These are phyloP conservation scores for Metellina segmentata DNA, from an alignment of 2,888 invertebrate species.

Conservation along the genomic window DNA sequence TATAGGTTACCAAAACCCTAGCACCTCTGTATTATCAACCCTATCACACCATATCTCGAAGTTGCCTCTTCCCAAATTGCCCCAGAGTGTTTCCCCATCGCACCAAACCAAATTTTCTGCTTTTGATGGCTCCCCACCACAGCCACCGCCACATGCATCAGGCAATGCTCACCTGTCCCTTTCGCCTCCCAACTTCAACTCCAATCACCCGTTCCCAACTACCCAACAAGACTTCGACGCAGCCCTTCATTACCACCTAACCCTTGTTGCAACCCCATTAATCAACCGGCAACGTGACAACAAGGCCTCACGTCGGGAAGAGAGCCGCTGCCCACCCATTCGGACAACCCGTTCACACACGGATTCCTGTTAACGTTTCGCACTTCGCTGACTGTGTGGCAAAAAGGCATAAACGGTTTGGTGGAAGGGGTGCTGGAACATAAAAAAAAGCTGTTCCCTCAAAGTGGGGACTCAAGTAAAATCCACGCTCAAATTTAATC, in stretches of 20 bases:
- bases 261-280: constrained; percentile 58
- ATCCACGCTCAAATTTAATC: constrained; percentile 38
- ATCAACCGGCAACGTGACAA: constrained; percentile 66
- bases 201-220: constrained; percentile 27
- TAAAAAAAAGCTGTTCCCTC: background rate
- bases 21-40: background rate
- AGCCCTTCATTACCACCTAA: constrained; percentile 56
- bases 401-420: background rate
- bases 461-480: background rate
- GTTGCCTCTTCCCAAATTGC: background rate
- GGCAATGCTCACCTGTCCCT: constrained; percentile 21
- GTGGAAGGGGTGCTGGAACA: background rate
- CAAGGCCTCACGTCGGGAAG: constrained; percentile 35
- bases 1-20: background rate
- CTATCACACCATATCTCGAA: background rate
- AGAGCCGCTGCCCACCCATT: constrained; percentile 8
- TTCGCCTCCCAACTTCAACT: constrained; percentile 1
- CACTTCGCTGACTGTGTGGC: background rate
- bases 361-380: background rate
- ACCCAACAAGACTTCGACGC: background rate
- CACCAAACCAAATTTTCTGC: background rate
- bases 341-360: background rate
- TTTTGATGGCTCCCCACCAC: background rate
- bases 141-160: background rate
- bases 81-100: background rate